Base-by-base conservation (phyloP, 1,140 invertebrate species). In the Bactericera cockerelli region DNA sequence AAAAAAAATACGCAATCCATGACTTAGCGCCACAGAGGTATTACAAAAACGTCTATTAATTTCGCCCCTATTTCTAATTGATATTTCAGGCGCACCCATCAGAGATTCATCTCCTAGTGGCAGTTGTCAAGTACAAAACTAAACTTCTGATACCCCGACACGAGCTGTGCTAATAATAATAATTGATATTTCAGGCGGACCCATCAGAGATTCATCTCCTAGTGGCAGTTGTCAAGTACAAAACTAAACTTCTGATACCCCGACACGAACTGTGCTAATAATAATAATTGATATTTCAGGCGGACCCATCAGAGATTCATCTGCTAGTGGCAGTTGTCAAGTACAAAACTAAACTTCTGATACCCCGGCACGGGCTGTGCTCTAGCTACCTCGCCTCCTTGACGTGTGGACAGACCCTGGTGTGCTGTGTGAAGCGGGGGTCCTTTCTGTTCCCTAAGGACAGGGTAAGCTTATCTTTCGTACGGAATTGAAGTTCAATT, bases 161-260 rank as follows among this genome's bases (percentile, higher is more conserved):
- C 16, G 95, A 94, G 0, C 73, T 98, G 0, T 94, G 92, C 69
- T 97, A 93, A 1, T 96, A 89, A 67, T 98, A 88, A 85, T n/a
- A n/a, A n/a, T n/a, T 72, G 78, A n/a, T n/a, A n/a, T n/a, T 63
- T 76, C 80, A n/a, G n/a, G n/a, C n/a, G n/a, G n/a, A n/a, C n/a
- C n/a, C n/a, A n/a, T n/a, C n/a, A n/a, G n/a, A n/a, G 68, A 69
- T 96, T 25, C 86, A 98, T 62, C 66, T 98, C 21, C 72, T 98
- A 2, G 81, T 98, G 2, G 94, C 93, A 25, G 83, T 97, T 13
- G 93, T 98, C 0, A 79, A 83, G 61, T 98, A 94, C 68, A 83
- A n/a, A n/a, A n/a, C n/a, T n/a, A n/a, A n/a, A n/a, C n/a, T n/a
- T n/a, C n/a, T n/a, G n/a, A n/a, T n/a, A 84, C 81, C 85, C 1